Conservation (phyloP, 2,797 vertebrate genomes). For the Gephyroberyx darwinii region DNA sequence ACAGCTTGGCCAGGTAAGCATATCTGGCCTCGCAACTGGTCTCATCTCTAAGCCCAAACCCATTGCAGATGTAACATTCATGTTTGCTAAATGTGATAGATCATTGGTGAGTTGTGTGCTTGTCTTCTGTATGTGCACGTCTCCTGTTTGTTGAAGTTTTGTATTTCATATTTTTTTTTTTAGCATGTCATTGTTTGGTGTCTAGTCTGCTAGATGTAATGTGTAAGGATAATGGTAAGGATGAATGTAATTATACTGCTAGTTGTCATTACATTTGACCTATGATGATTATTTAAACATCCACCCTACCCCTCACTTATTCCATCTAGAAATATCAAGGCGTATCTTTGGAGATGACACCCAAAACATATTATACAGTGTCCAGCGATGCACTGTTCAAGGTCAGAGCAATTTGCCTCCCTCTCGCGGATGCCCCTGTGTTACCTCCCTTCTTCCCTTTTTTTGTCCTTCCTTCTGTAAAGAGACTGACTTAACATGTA, state of each 20-base stretch:
- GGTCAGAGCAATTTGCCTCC: constrained; percentile 84
- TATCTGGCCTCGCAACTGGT: constrained; percentile 28
- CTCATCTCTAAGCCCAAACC: constrained; percentile 6
- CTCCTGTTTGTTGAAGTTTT: constrained; percentile 54
- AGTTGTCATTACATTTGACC: constrained; percentile 74
- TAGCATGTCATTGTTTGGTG: constrained; percentile 57
- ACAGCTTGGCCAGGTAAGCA: constrained; percentile 93
- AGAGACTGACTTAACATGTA: constrained; percentile 69
- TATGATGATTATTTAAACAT: constrained; percentile 76
- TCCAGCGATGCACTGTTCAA: constrained; percentile 87
- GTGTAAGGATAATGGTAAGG: constrained; percentile 42
- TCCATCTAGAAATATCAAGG: constrained; percentile 88
- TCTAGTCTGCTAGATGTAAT: constrained; percentile 65
- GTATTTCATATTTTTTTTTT: constrained; percentile 60
- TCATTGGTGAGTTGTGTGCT: constrained; percentile 40
- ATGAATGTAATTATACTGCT: constrained; percentile 68
- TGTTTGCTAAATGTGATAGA: constrained; percentile 35
- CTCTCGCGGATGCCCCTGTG: constrained; percentile 73
- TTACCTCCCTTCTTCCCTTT: constrained; percentile 57
- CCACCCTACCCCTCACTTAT: constrained; percentile 82
- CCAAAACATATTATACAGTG: constrained; percentile 88
- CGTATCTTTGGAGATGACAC: constrained; percentile 88
- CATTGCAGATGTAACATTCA: constrained; percentile 7
- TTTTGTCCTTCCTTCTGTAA: constrained; percentile 44
- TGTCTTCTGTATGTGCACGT: constrained; percentile 63